phyloP scores from a whole-genome alignment of 2,113 vertebrate genomes.

The Channa argus region DNA sequence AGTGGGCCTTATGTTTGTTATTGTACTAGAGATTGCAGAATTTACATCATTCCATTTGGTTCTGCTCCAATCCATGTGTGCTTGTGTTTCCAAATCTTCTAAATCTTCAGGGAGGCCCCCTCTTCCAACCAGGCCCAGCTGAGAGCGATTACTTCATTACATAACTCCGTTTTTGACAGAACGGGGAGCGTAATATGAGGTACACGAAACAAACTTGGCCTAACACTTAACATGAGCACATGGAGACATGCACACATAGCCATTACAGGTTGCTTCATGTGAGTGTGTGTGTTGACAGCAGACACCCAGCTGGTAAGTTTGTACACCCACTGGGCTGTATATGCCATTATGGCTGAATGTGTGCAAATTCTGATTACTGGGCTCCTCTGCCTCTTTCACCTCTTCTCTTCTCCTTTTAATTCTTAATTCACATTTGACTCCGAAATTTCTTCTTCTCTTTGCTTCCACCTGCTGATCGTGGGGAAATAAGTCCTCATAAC shows the following conservation, averaged over 20 bases:
- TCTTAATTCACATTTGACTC: no score
- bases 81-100: conserved; percentile 41
- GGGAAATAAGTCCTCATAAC: conserved; percentile 5
- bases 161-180: conserved; percentile 45
- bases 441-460: background rate
- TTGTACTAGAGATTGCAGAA: conserved; percentile 10
- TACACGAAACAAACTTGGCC: conserved; percentile 30
- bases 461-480: conserved; percentile 3
- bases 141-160: conserved; percentile 74
- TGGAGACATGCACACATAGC: conserved; percentile 10
- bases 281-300: conserved; percentile 57
- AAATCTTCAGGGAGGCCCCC: conserved; percentile 56
- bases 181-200: conserved; percentile 48
- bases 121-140: conserved; percentile 55
- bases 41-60: conserved; percentile 18
- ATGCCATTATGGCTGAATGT: conserved; percentile 34
- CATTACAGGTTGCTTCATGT: background rate
- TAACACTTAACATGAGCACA: conserved; percentile 7
- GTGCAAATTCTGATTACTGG: conserved; percentile 25
- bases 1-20: background rate
- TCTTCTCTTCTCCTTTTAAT: background rate
- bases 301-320: conserved; percentile 53
- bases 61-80: conserved; percentile 25
- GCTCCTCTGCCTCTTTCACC: background rate
- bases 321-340: conserved; percentile 22